Conservation (phyloP, 2,113 vertebrate species). For the Epinephelus moara region DNA sequence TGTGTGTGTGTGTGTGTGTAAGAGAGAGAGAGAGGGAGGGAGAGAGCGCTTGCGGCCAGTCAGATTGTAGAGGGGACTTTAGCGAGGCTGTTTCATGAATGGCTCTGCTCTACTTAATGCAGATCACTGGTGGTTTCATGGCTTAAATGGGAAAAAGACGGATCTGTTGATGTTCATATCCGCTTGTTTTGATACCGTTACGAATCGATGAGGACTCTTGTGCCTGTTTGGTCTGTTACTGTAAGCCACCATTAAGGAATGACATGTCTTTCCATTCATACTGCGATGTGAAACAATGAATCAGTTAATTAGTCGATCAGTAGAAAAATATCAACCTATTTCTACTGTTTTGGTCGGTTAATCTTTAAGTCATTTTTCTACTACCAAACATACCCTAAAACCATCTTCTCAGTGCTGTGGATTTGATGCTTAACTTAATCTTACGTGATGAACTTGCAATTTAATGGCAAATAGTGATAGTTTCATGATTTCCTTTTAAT, state of each 20-base stretch:
- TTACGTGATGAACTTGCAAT: neutral
- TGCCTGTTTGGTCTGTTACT: neutral
- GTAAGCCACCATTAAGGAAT: neutral
- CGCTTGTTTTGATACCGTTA: constrained; percentile 1
- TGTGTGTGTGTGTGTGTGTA: neutral
- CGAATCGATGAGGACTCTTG: neutral
- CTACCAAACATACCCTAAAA: too few species aligned
- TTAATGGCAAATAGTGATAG: neutral
- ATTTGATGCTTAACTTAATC: neutral
- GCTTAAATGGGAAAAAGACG: constrained; percentile 6
- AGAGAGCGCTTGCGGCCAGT: neutral
- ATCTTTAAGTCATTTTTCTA: neutral
- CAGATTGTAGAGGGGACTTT: constrained; percentile 26
- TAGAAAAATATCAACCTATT: neutral
- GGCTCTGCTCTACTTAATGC: constrained; percentile 46
- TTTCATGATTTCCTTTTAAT: neutral
- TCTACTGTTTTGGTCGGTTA: neutral
- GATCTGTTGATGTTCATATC: constrained; percentile 29
- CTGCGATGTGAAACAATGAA: neutral
- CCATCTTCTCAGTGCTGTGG: neutral
- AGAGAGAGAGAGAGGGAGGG: neutral
- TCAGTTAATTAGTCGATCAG: neutral
- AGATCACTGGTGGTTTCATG: constrained; percentile 38
- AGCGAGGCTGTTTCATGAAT: constrained; percentile 52
- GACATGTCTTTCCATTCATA: neutral